A percentile compares a stretch with the other conserved stretches of the same genome.
Evolutionary conservation across 1,140 invertebrate genomes (phyloP).

Genomic region (Caerostris darwini): DNA sequence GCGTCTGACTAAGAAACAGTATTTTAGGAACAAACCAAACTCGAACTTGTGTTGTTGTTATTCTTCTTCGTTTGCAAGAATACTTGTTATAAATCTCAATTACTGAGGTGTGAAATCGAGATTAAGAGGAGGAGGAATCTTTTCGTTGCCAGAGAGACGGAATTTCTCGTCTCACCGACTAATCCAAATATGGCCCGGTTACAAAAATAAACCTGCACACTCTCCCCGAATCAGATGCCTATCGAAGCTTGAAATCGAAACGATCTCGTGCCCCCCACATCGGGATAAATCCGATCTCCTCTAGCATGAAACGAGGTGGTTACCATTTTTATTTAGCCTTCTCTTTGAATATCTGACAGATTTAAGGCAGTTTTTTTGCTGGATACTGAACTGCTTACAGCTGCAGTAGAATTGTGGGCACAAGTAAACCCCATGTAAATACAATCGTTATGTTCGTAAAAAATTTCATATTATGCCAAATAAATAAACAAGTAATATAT

Average conservation of each 20-base stretch:
- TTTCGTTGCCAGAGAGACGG: not conserved
- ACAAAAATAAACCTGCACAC: not conserved
- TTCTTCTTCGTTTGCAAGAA: no score
- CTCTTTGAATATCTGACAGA: conserved; percentile 22
- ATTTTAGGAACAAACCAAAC: no score
- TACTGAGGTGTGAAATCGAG: conserved; percentile 14
- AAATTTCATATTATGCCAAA: no score
- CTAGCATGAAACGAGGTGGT: conserved; percentile 47
- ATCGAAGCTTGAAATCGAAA: conserved; percentile 43
- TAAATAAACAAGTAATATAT: no score
- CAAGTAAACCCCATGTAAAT: no score
- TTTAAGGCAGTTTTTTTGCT: not conserved
- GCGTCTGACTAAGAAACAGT: no score
- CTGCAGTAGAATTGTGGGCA: no score
- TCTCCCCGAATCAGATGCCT: not conserved
- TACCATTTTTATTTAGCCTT: conserved; percentile 9
- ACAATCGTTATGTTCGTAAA: no score
- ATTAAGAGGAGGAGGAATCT: conserved; percentile 11
- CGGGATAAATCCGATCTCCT: conserved; percentile 21
- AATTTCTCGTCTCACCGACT: not conserved
- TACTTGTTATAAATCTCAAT: not conserved
- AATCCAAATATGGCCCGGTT: conserved; percentile 1
- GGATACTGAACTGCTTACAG: not conserved
- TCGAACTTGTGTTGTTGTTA: no score
- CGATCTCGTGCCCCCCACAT: conserved; percentile 35